These are phyloP conservation scores for Nymphalis polychloros DNA, from an alignment of 2,888 invertebrate species.

Conservation along the genomic window DNA sequence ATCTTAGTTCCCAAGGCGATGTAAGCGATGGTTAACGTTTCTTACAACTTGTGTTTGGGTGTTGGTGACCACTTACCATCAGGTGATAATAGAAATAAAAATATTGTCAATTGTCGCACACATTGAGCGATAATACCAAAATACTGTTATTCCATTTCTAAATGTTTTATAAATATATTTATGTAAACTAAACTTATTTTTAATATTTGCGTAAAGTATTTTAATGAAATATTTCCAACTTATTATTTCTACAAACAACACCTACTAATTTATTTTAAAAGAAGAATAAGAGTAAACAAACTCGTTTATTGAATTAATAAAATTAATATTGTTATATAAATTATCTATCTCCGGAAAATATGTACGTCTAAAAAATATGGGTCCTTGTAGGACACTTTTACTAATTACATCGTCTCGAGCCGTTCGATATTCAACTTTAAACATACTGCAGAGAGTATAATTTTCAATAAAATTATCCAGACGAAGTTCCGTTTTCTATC, in stretches of 20 bases:
- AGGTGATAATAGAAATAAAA: too few species aligned
- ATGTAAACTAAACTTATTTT: too few species aligned
- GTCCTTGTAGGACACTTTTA: constrained; percentile 50
- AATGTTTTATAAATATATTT: too few species aligned
- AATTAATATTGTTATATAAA: constrained; percentile 29
- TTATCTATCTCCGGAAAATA: constrained; percentile 35
- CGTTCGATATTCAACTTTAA: constrained; percentile 33
- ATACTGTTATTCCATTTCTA: too few species aligned
- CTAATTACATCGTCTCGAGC: constrained; percentile 49
- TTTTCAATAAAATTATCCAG: constrained; percentile 42
- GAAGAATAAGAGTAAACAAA: constrained; percentile 6
- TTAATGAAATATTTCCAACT: not conserved
- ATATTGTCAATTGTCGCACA: too few species aligned
- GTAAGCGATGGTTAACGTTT: too few species aligned
- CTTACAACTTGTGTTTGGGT: too few species aligned
- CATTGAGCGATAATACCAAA: too few species aligned
- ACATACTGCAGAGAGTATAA: constrained; percentile 17
- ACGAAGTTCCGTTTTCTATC: constrained; percentile 45
- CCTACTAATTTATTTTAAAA: not conserved
- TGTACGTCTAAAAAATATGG: constrained; percentile 43
- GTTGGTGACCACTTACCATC: too few species aligned
- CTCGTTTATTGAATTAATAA: constrained; percentile 22
- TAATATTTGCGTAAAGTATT: too few species aligned
- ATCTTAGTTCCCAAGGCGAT: too few species aligned
- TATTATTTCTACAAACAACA: not conserved